A percentile compares a stretch with the other conserved stretches of the same genome.
phyloP scores from a whole-genome alignment of 2,888 invertebrate genomes.

The Noctua janthe region DNA sequence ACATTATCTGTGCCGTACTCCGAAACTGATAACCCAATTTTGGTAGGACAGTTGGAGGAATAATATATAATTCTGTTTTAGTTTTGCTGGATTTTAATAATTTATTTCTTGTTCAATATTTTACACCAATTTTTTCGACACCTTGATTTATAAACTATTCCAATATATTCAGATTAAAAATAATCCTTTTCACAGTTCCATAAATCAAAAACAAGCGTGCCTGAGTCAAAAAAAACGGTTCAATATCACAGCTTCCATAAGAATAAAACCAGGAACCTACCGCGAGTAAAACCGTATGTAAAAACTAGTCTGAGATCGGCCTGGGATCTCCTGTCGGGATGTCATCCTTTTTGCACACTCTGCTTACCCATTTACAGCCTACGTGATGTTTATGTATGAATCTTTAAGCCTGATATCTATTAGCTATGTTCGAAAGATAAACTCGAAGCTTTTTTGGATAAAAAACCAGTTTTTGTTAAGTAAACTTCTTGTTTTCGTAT shows the following conservation, averaged over 20 bases:
- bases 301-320: constrained; percentile 58
- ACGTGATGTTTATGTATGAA: constrained; percentile 83
- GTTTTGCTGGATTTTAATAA: not conserved
- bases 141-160: constrained; percentile 29
- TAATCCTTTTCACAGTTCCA: constrained; percentile 42
- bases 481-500: constrained; percentile 45
- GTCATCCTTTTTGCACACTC: constrained; percentile 74
- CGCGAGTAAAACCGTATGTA: constrained; percentile 44
- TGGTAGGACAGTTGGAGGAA: not conserved
- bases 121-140: constrained; percentile 13
- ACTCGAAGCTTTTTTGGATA: constrained; percentile 28
- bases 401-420: constrained; percentile 69
- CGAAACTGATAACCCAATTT: not conserved
- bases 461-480: constrained; percentile 38
- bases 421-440: constrained; percentile 52
- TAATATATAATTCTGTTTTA: not conserved
- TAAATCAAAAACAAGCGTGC: constrained; percentile 48
- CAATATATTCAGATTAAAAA: constrained; percentile 43
- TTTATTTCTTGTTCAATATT: not conserved
- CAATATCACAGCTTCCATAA: constrained; percentile 53
- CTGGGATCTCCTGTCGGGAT: constrained; percentile 66
- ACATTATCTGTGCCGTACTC: constrained; percentile 6
- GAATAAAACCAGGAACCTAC: constrained; percentile 56
- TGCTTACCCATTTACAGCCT: constrained; percentile 78
- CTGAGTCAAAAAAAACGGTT: constrained; percentile 24